phyloP scores from a whole-genome alignment of 2,797 vertebrate species.

The Coregonus suidteri region DNA sequence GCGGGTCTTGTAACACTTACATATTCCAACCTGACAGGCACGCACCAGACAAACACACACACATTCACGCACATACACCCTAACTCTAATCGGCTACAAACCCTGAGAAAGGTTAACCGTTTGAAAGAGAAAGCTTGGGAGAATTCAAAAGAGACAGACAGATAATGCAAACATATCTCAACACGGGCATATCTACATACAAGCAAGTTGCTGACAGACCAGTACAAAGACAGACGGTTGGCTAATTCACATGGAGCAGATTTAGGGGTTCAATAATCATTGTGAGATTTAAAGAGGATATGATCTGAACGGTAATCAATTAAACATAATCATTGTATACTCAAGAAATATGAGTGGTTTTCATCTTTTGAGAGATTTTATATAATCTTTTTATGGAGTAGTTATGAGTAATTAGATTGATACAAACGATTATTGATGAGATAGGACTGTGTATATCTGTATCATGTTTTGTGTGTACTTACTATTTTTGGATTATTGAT shows the following conservation, averaged over 20 bases:
- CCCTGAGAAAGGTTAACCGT: not conserved
- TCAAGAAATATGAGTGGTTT: no score
- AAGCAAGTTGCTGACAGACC: slow-evolving; percentile 23
- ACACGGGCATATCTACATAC: slow-evolving; percentile 14
- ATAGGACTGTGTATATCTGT: no score
- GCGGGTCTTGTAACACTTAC: slow-evolving; percentile 6
- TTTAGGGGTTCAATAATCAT: no score
- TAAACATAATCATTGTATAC: no score
- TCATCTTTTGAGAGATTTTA: no score
- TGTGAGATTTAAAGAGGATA: no score
- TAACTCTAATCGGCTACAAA: not conserved
- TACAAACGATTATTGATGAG: no score
- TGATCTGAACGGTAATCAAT: no score
- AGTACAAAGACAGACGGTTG: slow-evolving; percentile 4
- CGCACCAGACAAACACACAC: not conserved
- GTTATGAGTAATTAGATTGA: no score
- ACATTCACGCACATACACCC: slow-evolving; percentile 3
- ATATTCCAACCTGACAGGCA: slow-evolving; percentile 8
- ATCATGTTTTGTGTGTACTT: no score
- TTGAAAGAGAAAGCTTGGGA: slow-evolving; percentile 4
- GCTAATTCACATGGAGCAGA: not conserved
- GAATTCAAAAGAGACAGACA: slow-evolving; percentile 25
- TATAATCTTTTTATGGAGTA: no score
- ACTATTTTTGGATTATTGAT: no score
- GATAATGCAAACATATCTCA: slow-evolving; percentile 36